Evolutionary conservation across 2,113 vertebrate species (phyloP).

Genomic region (Silurus asotus): DNA sequence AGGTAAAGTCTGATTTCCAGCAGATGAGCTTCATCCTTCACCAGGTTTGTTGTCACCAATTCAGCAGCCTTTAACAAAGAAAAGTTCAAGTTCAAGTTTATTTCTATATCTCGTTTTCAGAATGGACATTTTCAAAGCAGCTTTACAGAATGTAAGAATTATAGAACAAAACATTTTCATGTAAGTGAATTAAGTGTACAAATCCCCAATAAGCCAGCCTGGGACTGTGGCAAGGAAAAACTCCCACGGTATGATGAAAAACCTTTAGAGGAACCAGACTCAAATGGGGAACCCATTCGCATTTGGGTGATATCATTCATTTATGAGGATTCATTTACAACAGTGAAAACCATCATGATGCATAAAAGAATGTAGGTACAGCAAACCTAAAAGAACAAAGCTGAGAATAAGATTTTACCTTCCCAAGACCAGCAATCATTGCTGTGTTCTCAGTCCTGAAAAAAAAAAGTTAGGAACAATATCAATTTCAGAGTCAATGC

Average conservation of each 20-base stretch:
- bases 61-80: conserved; percentile 83
- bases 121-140: too few species aligned
- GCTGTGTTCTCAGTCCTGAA: conserved; percentile 94
- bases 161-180: too few species aligned
- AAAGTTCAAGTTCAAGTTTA: neutral
- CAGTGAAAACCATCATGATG: neutral
- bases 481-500: conserved; percentile 34
- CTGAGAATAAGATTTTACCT: conserved; percentile 71
- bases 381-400: neutral
- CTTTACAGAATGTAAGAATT: too few species aligned
- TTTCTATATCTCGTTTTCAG: too few species aligned
- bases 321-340: neutral
- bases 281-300: too few species aligned
- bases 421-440: conserved; percentile 94
- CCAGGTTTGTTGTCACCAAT: conserved; percentile 80
- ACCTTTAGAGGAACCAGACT: too few species aligned
- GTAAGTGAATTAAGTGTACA: too few species aligned
- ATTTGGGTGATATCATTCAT: too few species aligned
- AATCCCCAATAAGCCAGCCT: too few species aligned
- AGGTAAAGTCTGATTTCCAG: conserved; percentile 78
- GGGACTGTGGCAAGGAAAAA: too few species aligned
- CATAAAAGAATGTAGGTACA: neutral
- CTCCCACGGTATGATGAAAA: too few species aligned
- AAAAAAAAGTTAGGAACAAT: conserved; percentile 39
- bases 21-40: conserved; percentile 82